Conservation (phyloP, 2,888 invertebrate species). For the Apodemia hepburni region DNA sequence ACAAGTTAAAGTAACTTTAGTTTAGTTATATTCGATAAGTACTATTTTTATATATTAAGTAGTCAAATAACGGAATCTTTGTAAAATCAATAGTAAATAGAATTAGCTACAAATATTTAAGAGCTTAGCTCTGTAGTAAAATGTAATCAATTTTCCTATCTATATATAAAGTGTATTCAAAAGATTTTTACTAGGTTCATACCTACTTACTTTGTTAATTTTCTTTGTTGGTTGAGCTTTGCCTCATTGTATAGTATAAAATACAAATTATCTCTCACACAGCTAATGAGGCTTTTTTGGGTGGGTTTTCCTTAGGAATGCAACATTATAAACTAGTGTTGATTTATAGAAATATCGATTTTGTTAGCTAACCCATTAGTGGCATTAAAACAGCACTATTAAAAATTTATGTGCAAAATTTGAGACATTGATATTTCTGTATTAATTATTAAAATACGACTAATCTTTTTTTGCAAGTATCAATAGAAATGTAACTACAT, state of each 20-base stretch:
- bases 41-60: slow-evolving; percentile 37
- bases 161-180: slow-evolving; percentile 26
- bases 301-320: slow-evolving; percentile 39
- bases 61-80: slow-evolving; percentile 40
- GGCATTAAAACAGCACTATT: no score
- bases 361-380: no score
- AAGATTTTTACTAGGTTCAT: slow-evolving; percentile 22
- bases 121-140: slow-evolving; percentile 33
- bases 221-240: slow-evolving; percentile 18
- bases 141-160: slow-evolving; percentile 29
- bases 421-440: no score
- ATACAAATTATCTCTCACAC: slow-evolving; percentile 19
- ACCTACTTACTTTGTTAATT: slow-evolving; percentile 8
- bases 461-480: not conserved
- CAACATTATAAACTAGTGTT: not conserved
- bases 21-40: slow-evolving; percentile 48
- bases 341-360: not conserved
- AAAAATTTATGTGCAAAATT: no score
- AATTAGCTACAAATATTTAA: slow-evolving; percentile 25
- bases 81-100: slow-evolving; percentile 25
- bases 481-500: not conserved
- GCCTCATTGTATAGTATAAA: slow-evolving; percentile 18
- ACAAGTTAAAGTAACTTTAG: slow-evolving; percentile 44
- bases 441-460: no score
- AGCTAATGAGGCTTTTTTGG: slow-evolving; percentile 42